Evolutionary conservation across 1,140 invertebrate genomes (phyloP), one percentile per base, ranked within the genome.

Genomic region (Asbolus verrucosus): DNA sequence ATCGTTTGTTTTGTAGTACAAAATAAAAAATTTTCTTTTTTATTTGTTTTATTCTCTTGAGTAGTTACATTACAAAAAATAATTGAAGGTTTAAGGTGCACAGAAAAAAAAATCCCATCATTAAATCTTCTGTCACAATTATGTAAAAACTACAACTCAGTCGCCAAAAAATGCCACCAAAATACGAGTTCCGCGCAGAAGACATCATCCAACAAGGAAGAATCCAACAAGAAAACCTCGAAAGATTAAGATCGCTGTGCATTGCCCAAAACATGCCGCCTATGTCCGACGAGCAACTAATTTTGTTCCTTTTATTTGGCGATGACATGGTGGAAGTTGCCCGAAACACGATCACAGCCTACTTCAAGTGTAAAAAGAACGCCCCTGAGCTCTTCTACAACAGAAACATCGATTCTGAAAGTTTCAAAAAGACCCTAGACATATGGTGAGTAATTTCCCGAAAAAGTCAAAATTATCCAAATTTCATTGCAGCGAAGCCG

Each of bases 251-350:
- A 67, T 50, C 70, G 50, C 76, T 75, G 76, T 41, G 75, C 14
- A 13, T 54, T 8, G 71, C 68, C 31, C 41, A 60, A 50, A 39
- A 69, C 4, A 62, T 76, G 15, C 76, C 77, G 6, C 11, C 13
- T 8, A 30, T 79, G 31, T 69, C 71, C 0, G 77, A 80, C 16
- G 76, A 79, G 59, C 82, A 85, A 65, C 78, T 89, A 6, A 81
- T 86, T 0, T 78, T 88, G 14, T 89, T 88, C 74, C 83, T 87
- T 19, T 82, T 87, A 33, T 86, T 87, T 27, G 88, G 88, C 77
- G 83, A 86, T 33, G 85, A 83, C 30, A 80, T 87, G 19, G 67
- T 84, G 2, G 84, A 86, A 16, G 81, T 80, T 27, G 85, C 84
- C 0, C 85, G 86, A 72, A 82, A 72, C 8, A 88, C 87, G 69